phyloP scores from a whole-genome alignment of 2,797 vertebrate genomes.

The Apogon talboti region DNA sequence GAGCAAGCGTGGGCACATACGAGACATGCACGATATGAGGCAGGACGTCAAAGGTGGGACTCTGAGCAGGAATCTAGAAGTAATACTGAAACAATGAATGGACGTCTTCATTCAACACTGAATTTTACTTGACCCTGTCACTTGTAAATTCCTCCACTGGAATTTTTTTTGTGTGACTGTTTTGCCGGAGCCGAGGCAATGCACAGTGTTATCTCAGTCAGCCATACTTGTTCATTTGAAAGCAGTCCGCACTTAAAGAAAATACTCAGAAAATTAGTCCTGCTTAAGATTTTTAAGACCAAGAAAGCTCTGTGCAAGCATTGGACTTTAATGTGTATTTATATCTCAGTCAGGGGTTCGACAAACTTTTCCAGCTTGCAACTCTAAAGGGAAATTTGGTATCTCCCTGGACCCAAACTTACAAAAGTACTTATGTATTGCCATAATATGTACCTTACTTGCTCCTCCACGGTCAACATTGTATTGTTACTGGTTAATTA shows the following conservation, averaged over 20 bases:
- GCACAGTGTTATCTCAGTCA: slow-evolving; percentile 48
- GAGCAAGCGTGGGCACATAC: not conserved
- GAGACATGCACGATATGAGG: slow-evolving; percentile 22
- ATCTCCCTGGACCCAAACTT: no score
- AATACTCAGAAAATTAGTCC: slow-evolving; percentile 46
- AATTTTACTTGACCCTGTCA: slow-evolving; percentile 38
- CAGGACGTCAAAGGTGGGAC: not conserved
- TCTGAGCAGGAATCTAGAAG: slow-evolving; percentile 6
- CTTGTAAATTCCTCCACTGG: slow-evolving; percentile 17
- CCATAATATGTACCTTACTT: no score
- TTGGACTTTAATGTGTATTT: slow-evolving; percentile 60
- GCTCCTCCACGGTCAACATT: no score
- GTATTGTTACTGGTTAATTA: no score
- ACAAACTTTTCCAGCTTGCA: no score
- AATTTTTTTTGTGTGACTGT: not conserved
- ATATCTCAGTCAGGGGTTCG: no score
- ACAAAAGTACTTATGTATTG: no score
- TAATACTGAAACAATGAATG: not conserved
- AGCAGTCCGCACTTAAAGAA: slow-evolving; percentile 44
- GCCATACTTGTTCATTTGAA: slow-evolving; percentile 61
- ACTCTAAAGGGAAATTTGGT: no score
- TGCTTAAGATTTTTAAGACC: slow-evolving; percentile 38
- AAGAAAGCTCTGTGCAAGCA: slow-evolving; percentile 39
- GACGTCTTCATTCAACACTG: slow-evolving; percentile 14
- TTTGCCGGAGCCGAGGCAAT: slow-evolving; percentile 8